phyloP scores from a whole-genome alignment of 2,113 vertebrate genomes.

The Carassius auratus region DNA sequence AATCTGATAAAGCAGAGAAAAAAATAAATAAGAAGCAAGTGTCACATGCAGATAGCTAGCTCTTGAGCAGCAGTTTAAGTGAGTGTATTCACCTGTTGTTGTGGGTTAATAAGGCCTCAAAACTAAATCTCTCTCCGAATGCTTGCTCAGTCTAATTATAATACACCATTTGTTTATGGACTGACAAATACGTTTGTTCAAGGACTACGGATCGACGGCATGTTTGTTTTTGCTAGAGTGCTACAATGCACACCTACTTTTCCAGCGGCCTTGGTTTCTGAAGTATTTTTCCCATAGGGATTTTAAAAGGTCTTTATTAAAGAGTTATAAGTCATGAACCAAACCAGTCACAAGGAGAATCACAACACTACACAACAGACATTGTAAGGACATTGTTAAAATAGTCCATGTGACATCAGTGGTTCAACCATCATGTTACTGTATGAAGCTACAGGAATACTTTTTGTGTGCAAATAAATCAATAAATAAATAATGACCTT shows the following conservation, averaged over 20 bases:
- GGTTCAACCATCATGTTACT: too few species aligned
- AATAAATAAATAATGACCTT: too few species aligned
- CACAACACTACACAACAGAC: neutral
- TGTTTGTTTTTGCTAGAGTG: constrained; percentile 8
- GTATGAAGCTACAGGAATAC: too few species aligned
- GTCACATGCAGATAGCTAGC: neutral
- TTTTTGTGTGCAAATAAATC: too few species aligned
- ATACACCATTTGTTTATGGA: neutral
- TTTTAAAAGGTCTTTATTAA: neutral
- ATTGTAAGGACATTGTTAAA: too few species aligned
- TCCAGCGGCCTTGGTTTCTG: neutral
- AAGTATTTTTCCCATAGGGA: neutral
- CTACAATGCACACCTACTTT: neutral
- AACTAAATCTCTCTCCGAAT: neutral
- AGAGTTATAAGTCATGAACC: neutral
- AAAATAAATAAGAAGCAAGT: neutral
- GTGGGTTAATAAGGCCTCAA: neutral
- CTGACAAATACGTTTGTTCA: neutral
- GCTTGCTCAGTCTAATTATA: neutral
- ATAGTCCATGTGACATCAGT: too few species aligned
- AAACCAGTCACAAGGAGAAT: neutral
- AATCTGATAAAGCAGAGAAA: neutral
- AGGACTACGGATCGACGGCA: neutral
- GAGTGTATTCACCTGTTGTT: neutral
- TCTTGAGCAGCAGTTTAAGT: neutral